Evolutionary conservation across 2,113 vertebrate species (phyloP).

Genomic region (Albula goreensis): DNA sequence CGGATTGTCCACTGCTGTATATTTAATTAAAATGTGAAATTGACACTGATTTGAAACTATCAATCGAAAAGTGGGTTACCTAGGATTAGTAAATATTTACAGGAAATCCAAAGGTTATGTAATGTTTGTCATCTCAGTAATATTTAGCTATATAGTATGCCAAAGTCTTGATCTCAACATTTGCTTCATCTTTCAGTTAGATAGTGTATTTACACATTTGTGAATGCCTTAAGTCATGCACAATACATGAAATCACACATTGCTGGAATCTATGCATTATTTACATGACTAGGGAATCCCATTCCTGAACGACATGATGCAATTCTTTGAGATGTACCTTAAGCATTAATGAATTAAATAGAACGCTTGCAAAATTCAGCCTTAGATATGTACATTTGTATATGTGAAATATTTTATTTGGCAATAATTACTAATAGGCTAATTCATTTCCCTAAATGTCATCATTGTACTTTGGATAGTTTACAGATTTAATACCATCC

Average conservation of each 20-base stretch:
- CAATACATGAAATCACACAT: background rate
- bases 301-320: background rate
- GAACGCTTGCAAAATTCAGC: background rate
- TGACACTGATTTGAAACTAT: background rate
- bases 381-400: background rate
- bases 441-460: background rate
- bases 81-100: background rate
- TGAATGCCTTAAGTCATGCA: background rate
- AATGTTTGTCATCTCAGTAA: background rate
- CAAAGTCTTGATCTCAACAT: background rate
- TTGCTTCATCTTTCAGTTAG: background rate
- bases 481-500: no score
- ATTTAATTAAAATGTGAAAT: background rate
- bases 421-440: background rate
- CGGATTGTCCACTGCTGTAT: background rate
- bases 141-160: background rate
- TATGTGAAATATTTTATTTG: background rate
- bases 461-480: background rate
- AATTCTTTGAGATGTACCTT: background rate
- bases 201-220: background rate
- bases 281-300: background rate
- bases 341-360: background rate
- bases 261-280: background rate
- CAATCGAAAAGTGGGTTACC: background rate
- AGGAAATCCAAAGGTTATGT: background rate